Evolutionary conservation across 2,113 vertebrate genomes (phyloP).

Genomic region (Eretmochelys imbricata): DNA sequence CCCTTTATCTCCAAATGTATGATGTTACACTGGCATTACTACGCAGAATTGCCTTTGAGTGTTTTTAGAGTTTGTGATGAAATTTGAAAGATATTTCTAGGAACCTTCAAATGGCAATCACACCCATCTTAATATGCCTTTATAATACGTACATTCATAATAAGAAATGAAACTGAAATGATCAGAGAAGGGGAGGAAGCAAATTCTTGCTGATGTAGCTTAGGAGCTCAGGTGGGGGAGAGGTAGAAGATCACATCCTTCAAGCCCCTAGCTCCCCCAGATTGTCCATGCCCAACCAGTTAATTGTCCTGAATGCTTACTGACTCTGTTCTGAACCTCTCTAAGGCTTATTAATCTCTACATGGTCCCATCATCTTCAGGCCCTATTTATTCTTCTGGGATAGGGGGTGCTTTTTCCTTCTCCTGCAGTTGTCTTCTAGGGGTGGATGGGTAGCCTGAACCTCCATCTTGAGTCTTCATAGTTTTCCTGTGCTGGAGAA

Average conservation of each 20-base stretch:
- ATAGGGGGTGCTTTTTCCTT: neutral
- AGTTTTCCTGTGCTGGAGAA: conserved; percentile 31
- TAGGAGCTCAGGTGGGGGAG: conserved; percentile 7
- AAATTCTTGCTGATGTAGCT: conserved; percentile 9
- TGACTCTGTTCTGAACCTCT: neutral
- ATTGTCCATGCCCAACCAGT: neutral
- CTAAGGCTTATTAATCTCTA: neutral
- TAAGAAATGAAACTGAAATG: conserved; percentile 35
- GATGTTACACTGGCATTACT: neutral
- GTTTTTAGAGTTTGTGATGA: neutral
- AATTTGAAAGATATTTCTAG: neutral
- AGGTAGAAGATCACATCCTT: neutral
- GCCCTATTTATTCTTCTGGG: neutral
- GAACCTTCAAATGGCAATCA: neutral
- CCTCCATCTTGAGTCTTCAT: neutral
- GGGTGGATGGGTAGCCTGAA: conserved; percentile 3
- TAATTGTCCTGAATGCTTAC: neutral
- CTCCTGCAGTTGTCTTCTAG: neutral
- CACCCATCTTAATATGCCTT: neutral
- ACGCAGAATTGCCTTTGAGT: neutral
- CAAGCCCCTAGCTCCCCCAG: neutral
- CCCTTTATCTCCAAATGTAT: neutral
- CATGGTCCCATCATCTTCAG: neutral
- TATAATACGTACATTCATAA: neutral
- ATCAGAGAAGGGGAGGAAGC: conserved; percentile 23